phyloP scores from a whole-genome alignment of 2,113 vertebrate genomes.

The Chionis minor region DNA sequence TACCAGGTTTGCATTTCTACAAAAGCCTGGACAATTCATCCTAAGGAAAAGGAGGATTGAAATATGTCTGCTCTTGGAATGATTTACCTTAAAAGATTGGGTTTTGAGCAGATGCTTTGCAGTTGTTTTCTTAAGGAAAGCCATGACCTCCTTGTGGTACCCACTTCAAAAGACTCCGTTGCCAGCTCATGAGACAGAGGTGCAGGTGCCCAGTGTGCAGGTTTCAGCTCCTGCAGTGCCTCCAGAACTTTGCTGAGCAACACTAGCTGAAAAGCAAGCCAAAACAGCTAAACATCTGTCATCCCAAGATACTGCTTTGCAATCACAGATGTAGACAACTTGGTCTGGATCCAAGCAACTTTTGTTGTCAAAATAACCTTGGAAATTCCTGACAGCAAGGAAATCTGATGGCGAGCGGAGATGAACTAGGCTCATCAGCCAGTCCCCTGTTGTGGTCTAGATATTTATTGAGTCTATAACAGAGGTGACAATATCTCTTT shows the following conservation, averaged over 20 bases:
- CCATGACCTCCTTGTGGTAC: background rate
- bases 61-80: background rate
- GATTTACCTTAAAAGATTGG: background rate
- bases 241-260: background rate
- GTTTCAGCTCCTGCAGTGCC: background rate
- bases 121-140: background rate
- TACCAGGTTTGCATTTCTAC: background rate
- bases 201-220: background rate
- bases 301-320: background rate
- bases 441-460: background rate
- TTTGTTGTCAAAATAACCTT: slow-evolving; percentile 42
- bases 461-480: background rate
- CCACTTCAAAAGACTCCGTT: background rate
- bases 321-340: background rate
- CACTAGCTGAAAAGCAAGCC: background rate
- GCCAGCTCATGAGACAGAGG: background rate
- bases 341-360: slow-evolving; percentile 20
- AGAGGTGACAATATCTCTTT: background rate
- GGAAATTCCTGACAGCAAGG: slow-evolving; percentile 1
- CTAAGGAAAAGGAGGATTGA: background rate
- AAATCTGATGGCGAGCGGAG: background rate
- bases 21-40: background rate
- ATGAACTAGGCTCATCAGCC: background rate
- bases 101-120: background rate
- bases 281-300: slow-evolving; percentile 5